A percentile compares a stretch with the other conserved stretches of the same genome.
Conservation (phyloP, 2,113 vertebrate genomes). For the Tapirus terrestris region DNA sequence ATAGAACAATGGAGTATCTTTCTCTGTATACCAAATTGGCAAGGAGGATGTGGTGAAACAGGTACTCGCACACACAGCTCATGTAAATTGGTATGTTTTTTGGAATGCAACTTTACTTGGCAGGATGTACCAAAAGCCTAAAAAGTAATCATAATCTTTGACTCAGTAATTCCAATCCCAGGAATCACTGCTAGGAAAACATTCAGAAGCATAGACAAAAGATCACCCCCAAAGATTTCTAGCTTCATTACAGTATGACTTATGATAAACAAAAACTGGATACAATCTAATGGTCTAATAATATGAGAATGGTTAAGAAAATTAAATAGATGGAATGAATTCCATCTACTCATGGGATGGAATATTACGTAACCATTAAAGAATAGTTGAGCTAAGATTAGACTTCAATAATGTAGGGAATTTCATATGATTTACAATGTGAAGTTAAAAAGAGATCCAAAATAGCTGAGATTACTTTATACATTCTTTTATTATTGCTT, state of each 20-base stretch:
- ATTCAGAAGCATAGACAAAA: neutral
- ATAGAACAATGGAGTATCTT: neutral
- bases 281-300: neutral
- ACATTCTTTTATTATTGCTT: neutral
- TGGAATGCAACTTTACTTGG: neutral
- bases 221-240: neutral
- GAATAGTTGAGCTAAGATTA: neutral
- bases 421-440: neutral
- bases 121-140: neutral
- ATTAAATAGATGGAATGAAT: neutral
- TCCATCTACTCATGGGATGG: neutral
- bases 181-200: neutral
- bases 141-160: neutral
- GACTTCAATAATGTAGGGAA: neutral
- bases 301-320: conserved; percentile 51
- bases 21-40: neutral
- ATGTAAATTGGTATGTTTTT: neutral
- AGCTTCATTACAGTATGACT: neutral
- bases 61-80: neutral
- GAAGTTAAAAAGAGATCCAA: conserved; percentile 46
- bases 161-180: neutral
- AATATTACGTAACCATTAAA: neutral
- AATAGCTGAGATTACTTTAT: conserved; percentile 11
- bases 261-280: neutral
- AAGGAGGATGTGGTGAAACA: neutral